Base-by-base conservation (phyloP, 2,888 invertebrate species). In the Leptinotarsa peninsularis region DNA sequence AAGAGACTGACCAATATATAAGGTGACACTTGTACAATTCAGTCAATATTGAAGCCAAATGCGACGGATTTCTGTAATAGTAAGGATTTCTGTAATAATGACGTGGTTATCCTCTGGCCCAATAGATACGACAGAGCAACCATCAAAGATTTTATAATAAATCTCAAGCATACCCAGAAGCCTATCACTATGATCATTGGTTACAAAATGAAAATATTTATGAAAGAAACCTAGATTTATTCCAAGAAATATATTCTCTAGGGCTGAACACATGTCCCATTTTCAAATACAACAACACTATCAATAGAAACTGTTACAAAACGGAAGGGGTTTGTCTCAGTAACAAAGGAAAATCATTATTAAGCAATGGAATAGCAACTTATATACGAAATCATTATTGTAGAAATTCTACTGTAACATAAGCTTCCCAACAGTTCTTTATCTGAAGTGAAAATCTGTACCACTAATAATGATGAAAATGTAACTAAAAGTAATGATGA, bases 11-110 rank as follows among this genome's bases (percentile, higher is more conserved):
- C 54, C 23, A 50, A 68, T 68, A 21, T 68, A 50, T 23, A 54
- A 23, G 14, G 52, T 33, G 66, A 66, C 18, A 66, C 33, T 33
- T 66, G 18, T 49, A 27, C 10, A 23, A 27, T 52, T 23, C 54
- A 68, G 67, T 52, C 23, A 67, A 67, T 67, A 21, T 67, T 67
- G 67, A 67, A 67, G 50, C 50, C 67, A 67, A 49, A 67, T 67
- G 67, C 67, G 67, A 49, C 49, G 1, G 67, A 67, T 67, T 21
- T 21, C 21, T 21, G 21, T 67, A 49, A 67, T 67, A 67, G 67
- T 50, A 67, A 67, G 21, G 49, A 67, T 67, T 67, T 67, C 49
- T 49, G 67, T 67, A 50, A 67, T 14, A 67, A 67, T 67, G 49
- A 50, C 49, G 50, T 67, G 50, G 50, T 67, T 50, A 67, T 67